Conservation (phyloP, 2,113 vertebrate genomes). For the Antennarius striatus region DNA sequence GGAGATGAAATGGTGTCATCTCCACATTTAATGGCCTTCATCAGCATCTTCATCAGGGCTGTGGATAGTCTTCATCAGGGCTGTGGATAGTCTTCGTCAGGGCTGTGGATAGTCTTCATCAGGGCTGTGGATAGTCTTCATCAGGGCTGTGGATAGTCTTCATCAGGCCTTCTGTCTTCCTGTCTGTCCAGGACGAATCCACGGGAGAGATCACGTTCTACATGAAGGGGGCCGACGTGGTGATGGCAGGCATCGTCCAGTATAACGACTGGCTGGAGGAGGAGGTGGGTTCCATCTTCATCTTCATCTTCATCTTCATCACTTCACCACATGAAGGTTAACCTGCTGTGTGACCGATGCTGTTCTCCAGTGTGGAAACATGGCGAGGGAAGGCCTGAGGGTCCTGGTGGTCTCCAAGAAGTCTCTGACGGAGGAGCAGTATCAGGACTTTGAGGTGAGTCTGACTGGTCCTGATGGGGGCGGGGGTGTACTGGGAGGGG, state of each 20-base stretch:
- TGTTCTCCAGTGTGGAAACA: slow-evolving; percentile 90
- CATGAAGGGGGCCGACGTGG: slow-evolving; percentile 96
- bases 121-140: too few species aligned
- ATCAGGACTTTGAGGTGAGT: slow-evolving; percentile 96
- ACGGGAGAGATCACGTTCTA: slow-evolving; percentile 96
- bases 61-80: neutral
- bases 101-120: too few species aligned
- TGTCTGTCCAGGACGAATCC: slow-evolving; percentile 85
- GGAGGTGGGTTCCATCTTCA: slow-evolving; percentile 78
- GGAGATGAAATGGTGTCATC: too few species aligned
- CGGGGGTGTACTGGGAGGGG: too few species aligned
- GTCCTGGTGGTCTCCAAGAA: slow-evolving; percentile 96
- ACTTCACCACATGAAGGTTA: too few species aligned
- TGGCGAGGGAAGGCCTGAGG: slow-evolving; percentile 96
- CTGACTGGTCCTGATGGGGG: too few species aligned
- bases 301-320: too few species aligned
- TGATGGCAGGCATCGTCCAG: slow-evolving; percentile 96
- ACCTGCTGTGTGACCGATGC: too few species aligned
- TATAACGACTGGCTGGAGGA: slow-evolving; percentile 99
- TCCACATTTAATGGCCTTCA: too few species aligned
- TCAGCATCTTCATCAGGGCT: too few species aligned
- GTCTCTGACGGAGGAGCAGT: slow-evolving; percentile 93
- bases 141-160: neutral
- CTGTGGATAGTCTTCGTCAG: too few species aligned
- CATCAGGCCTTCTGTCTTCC: neutral